Evolutionary conservation across 2,113 vertebrate genomes (phyloP), one percentile per base, ranked within the genome.

Genomic region (Oncorhynchus tshawytscha): DNA sequence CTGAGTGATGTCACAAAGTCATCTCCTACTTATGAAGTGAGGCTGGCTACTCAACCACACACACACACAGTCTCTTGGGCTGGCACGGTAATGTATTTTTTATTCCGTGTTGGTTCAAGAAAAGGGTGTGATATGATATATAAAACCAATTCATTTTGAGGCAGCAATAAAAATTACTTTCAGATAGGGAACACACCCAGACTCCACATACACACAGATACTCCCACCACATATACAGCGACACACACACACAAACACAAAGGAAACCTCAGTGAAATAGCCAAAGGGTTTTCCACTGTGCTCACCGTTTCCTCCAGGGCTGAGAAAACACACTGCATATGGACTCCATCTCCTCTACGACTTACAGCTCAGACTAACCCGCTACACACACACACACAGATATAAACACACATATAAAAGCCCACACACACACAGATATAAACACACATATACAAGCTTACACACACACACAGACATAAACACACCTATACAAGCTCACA

Each of bases 261-360:
- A 90, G 85, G 85, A 89, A 88, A 87, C 86, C 85, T 84, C 76
- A 81, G 81, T 79, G 75, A 85, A 87, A 88, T 86, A 87, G 79
- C 83, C 82, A 60, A 72, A 79, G 83, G 84, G 78, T 88, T 91
- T 90, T 86, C 70, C 88, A 85, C 86, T 83, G 80, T 78, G 87
- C 86, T 89, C 88, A 90, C 86, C 86, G 86, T 89, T 91, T 91
- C 89, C 86, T 90, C 78, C 82, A 86, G 87, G 90, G 87, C 89
- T 91, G 88, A 88, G 81, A 91, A 88, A 90, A 88, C 90, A 90
- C 77, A 75, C 88, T 87, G 86, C 88, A 91, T 91, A 91, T 91
- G 90, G 90, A 89, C 84, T 88, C 83, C 90, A 91, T 91, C 90
- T 91, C 87, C 88, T 90, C 86, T n/a, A 25, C 2, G 27, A n/a